Base-by-base conservation (phyloP, 2,113 vertebrate species). In the Myiopsitta monachus region DNA sequence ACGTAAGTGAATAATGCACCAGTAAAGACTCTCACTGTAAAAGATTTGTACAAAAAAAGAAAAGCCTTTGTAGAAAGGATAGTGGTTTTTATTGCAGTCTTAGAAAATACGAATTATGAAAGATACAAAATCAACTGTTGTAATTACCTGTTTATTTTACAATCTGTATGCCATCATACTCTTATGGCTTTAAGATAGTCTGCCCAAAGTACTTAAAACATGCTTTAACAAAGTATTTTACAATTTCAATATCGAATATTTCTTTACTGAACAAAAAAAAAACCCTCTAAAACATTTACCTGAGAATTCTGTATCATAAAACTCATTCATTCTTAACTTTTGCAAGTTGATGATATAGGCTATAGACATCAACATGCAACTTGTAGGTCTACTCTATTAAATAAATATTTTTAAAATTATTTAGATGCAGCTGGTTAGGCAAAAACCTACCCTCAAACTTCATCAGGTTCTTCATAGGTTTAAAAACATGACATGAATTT, bases 91-190 rank as follows among this genome's bases (percentile, higher is more conserved):
- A 98, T 98, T 98, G 97, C 57, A 96, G 94, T 95, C 76, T 97
- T 98, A 98, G 94, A 98, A 98, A 98, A 98, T 96, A 97, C 1
- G 92, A 94, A 96, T 97, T 98, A 98, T 91, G 97, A 98, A 98
- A 98, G 96, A 97, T 98, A 97, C 95, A 98, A 98, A 98, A 97
- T 97, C 96, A 98, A 94, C 63, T 95, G 94, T 89, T 96, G 93
- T 67, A 97, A 97, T 97, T 96, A 97, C 92, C 89, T 95, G 41
- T 92, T 95, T 98, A 97, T 98, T 98, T 98, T 97, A 98, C 96
- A 98, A 96, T 98, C 95, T 88, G 83, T 97, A 96, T 63, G 95
- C 97, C 97, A 97, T 85, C 97, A 97, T 97, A 96, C 88, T 78
- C 87, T 92, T 96, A 97, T 94, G 95, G 97, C 97, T 98, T 97